Conservation (phyloP, 2,113 vertebrate genomes). For the Proterorhinus semilunaris region DNA sequence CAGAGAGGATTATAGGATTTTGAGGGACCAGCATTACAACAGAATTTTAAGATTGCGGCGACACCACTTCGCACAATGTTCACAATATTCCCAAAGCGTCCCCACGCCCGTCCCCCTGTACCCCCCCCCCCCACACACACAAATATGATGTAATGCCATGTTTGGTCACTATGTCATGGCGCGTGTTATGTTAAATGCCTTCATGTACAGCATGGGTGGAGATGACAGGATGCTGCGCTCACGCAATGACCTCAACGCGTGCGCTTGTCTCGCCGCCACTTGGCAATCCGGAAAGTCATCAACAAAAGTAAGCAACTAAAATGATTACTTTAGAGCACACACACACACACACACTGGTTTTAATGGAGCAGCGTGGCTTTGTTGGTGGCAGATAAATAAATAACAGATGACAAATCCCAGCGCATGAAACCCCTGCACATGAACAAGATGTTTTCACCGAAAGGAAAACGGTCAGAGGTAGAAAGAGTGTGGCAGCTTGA, state of each 20-base stretch:
- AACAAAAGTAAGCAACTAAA: constrained; percentile 12
- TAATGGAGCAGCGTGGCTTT: not conserved
- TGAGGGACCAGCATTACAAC: too few relatives aligned
- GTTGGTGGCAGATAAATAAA: not conserved
- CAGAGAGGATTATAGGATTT: too few relatives aligned
- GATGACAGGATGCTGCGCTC: constrained; percentile 63
- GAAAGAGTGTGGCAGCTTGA: too few relatives aligned
- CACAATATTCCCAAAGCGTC: constrained; percentile 37
- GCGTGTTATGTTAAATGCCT: constrained; percentile 57
- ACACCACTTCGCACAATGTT: constrained; percentile 24
- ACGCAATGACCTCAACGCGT: constrained; percentile 66
- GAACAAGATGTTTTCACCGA: not conserved
- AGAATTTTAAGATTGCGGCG: constrained; percentile 9
- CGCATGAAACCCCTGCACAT: not conserved
- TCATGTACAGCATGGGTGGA: constrained; percentile 58
- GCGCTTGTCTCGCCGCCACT: constrained; percentile 28
- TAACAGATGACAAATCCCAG: not conserved
- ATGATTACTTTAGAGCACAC: constrained; percentile 1
- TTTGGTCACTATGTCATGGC: constrained; percentile 60
- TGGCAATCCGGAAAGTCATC: constrained; percentile 28
- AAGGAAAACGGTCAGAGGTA: too few relatives aligned
- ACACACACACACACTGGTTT: not conserved
- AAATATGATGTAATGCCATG: constrained; percentile 52
- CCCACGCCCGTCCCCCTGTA: constrained; percentile 60
- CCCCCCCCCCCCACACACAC: not conserved